Evolutionary conservation across 2,888 invertebrate species (phyloP).

Genomic region (Colostygia pectinataria): DNA sequence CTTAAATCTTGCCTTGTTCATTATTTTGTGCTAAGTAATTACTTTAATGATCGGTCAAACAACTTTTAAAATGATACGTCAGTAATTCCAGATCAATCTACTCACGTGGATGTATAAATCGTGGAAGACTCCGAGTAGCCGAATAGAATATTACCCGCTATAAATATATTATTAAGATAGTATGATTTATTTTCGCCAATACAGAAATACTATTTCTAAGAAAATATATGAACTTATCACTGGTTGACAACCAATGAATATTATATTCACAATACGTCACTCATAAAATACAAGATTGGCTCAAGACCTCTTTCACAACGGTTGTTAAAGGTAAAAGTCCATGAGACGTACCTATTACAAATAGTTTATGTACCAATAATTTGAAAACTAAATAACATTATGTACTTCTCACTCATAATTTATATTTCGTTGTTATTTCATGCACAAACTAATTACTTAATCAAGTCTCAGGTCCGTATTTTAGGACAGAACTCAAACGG

Average conservation of each 20-base stretch:
- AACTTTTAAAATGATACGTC: not conserved
- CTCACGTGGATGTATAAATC: conserved; percentile 20
- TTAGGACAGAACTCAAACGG: too few relatives aligned
- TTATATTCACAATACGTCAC: not conserved
- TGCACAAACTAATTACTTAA: conserved; percentile 7
- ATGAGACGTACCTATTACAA: too few relatives aligned
- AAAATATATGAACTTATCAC: not conserved
- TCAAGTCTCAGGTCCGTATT: too few relatives aligned
- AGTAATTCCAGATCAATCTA: conserved; percentile 18
- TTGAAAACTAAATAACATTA: not conserved
- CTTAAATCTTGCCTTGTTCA: not conserved
- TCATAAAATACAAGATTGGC: too few relatives aligned
- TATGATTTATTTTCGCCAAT: not conserved
- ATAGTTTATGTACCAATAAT: not conserved
- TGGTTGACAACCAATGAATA: not conserved
- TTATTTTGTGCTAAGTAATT: not conserved
- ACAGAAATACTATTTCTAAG: not conserved
- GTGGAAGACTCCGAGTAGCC: conserved; percentile 60
- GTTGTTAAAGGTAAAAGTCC: too few relatives aligned
- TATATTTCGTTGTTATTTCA: conserved; percentile 15
- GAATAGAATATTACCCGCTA: conserved; percentile 19
- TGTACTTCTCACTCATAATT: conserved; percentile 4
- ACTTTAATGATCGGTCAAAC: not conserved
- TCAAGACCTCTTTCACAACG: too few relatives aligned
- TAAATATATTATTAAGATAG: too few relatives aligned